Base-by-base conservation (phyloP, 2,113 vertebrate species). In the Cettia cetti region DNA sequence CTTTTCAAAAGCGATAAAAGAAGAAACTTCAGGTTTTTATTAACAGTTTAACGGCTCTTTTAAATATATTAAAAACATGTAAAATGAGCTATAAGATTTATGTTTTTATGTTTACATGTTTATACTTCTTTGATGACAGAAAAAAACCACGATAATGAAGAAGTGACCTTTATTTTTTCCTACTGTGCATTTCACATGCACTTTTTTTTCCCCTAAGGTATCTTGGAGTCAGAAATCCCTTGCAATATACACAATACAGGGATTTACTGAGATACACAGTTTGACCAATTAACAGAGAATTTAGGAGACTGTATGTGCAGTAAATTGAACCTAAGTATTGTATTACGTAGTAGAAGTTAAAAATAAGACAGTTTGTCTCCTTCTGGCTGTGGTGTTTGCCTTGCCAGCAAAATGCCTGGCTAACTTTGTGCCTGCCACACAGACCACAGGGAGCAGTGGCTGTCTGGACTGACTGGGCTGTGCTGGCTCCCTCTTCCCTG, bases 1-100 rank as follows among this genome's bases (percentile, higher is more conserved):
- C 53, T 50, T 69, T 94, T 97, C 64, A 85, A 90, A 77, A 94
- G 86, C 33, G 94, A 89, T 86, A 79, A 91, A 88, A 76, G 79
- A 88, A 74, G 85, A 56, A 72, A 86, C 53, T 26, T 82, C 70
- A 88, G 10, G 21, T 54, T 54, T 18, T 20, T 31, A 53, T 31
- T 54, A 54, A 31, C 11, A 20, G 33, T 26, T 52, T 82, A 96
- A 44, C 57, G 68, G 45, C 17, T 70, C 8, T 82, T 50, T 95
- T 75, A 91, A 90, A 91, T 75, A 78, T 52, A 92, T 78, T 78
- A 83, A 94, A 89, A 87, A 53, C n/a, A 87, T 89, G 87, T 64
- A 84, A 82, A 95, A 82, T 75, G 10, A 60, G 20, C 26, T 45
- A 28, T 77, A 82, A 66, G 63, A 80, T 91, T 93, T 92, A 72